phyloP scores from a whole-genome alignment of 2,888 invertebrate species.

The Clepsis dumicolana region DNA sequence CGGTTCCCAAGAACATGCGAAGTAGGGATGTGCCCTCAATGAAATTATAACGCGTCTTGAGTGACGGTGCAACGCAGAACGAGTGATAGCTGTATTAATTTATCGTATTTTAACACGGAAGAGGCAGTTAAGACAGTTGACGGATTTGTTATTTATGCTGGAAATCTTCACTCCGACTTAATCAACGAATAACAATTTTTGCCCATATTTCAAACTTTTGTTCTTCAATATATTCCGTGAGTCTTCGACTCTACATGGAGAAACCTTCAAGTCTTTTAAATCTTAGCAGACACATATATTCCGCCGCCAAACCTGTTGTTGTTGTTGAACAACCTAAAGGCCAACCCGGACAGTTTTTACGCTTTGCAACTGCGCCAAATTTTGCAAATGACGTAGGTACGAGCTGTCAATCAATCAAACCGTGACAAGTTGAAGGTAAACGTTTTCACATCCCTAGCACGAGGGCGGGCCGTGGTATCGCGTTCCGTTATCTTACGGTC shows the following conservation, averaged over 20 bases:
- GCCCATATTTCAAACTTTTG: too few species aligned
- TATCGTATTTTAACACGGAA: background rate
- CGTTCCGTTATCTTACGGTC: slow-evolving; percentile 44
- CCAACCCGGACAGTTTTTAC: background rate
- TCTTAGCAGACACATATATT: background rate
- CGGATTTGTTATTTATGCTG: too few species aligned
- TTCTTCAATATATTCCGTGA: background rate
- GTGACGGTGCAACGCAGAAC: background rate
- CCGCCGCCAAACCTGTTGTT: background rate
- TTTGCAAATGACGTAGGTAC: slow-evolving; percentile 9
- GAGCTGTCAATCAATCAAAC: slow-evolving; percentile 32
- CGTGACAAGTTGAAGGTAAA: slow-evolving; percentile 23
- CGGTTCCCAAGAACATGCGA: slow-evolving; percentile 26
- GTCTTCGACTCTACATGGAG: background rate
- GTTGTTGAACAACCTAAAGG: background rate
- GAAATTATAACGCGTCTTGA: background rate
- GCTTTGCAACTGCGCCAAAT: background rate
- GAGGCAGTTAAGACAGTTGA: background rate
- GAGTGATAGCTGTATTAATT: background rate
- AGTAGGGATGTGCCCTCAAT: slow-evolving; percentile 16
- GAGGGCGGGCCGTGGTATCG: slow-evolving; percentile 35
- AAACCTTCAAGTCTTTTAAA: background rate
- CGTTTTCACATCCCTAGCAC: slow-evolving; percentile 27
- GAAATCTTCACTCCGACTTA: too few species aligned
- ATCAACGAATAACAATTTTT: too few species aligned